Percentiles rank a stretch among this genome's conserved stretches.
phyloP scores from a whole-genome alignment of 2,113 vertebrate genomes.

The Heliornis fulica region DNA sequence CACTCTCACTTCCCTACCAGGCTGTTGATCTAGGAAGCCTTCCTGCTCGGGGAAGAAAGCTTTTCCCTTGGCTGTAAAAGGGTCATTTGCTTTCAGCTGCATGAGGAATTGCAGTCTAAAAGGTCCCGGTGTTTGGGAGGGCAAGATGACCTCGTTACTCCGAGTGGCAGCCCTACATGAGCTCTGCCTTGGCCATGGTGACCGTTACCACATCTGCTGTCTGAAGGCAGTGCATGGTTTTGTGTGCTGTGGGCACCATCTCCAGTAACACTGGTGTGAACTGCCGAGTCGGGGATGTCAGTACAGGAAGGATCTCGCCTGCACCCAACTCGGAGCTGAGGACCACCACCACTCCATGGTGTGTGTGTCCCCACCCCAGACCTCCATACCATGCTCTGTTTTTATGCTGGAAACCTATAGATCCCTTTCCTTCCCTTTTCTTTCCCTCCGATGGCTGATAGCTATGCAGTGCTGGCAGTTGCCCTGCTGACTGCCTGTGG shows the following conservation, averaged over 20 bases:
- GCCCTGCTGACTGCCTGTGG: neutral
- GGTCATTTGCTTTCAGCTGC: neutral
- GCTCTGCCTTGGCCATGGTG: neutral
- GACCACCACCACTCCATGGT: neutral
- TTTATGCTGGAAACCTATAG: no score
- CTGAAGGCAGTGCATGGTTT: neutral
- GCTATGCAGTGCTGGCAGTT: neutral
- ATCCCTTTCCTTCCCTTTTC: neutral
- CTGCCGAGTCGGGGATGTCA: fast-evolving
- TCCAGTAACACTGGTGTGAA: fast-evolving
- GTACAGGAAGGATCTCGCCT: neutral
- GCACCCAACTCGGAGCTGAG: fast-evolving
- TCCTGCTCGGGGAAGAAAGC: neutral
- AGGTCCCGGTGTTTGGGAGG: neutral
- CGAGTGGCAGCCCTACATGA: neutral
- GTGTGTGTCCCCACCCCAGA: fast-evolving
- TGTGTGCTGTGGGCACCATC: no score
- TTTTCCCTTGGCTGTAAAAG: neutral
- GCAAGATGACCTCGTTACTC: neutral
- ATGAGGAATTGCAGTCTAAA: neutral
- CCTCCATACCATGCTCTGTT: neutral
- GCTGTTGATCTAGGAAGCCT: neutral
- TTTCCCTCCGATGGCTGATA: neutral
- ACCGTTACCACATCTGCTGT: fast-evolving
- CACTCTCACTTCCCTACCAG: neutral